These are phyloP conservation scores for Nomada ferruginata DNA, from an alignment of 2,888 invertebrate species.

Conservation along the genomic window DNA sequence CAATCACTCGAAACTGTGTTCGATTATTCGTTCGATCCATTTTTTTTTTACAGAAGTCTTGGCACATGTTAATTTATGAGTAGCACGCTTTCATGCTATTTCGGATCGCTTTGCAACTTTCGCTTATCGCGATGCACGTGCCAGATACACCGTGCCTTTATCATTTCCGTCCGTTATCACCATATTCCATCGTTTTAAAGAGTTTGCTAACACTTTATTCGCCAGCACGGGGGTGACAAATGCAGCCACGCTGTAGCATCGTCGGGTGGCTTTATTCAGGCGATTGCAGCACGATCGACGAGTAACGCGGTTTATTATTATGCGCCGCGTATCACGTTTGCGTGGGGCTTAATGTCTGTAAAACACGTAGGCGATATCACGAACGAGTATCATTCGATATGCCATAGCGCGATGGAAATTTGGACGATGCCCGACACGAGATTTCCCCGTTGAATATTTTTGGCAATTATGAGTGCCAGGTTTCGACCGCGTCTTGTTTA, in stretches of 20 bases:
- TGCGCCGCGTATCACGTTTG: slow-evolving; percentile 58
- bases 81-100: slow-evolving; percentile 41
- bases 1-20: too few relatives aligned
- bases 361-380: slow-evolving; percentile 67
- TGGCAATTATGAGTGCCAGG: slow-evolving; percentile 8
- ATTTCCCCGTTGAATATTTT: slow-evolving; percentile 16
- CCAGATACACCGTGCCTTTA: slow-evolving; percentile 37
- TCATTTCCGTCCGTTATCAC: slow-evolving; percentile 48
- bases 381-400: slow-evolving; percentile 61
- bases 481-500: neutral
- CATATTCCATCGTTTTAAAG: slow-evolving; percentile 43
- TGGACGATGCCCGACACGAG: slow-evolving; percentile 14
- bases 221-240: slow-evolving; percentile 61
- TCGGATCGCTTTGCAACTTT: slow-evolving; percentile 33
- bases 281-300: slow-evolving; percentile 62
- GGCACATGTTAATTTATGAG: slow-evolving; percentile 17
- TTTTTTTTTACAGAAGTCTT: neutral
- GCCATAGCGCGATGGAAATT: slow-evolving; percentile 42
- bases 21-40: neutral
- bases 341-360: slow-evolving; percentile 64
- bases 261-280: slow-evolving; percentile 62
- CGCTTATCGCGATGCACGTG: slow-evolving; percentile 38
- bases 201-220: slow-evolving; percentile 52
- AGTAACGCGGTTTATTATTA: slow-evolving; percentile 69
- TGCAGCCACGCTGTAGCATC: slow-evolving; percentile 47